Evolutionary conservation across 2,888 invertebrate species (phyloP), one percentile per base, ranked within the genome.

Genomic region (Ophion costatus): DNA sequence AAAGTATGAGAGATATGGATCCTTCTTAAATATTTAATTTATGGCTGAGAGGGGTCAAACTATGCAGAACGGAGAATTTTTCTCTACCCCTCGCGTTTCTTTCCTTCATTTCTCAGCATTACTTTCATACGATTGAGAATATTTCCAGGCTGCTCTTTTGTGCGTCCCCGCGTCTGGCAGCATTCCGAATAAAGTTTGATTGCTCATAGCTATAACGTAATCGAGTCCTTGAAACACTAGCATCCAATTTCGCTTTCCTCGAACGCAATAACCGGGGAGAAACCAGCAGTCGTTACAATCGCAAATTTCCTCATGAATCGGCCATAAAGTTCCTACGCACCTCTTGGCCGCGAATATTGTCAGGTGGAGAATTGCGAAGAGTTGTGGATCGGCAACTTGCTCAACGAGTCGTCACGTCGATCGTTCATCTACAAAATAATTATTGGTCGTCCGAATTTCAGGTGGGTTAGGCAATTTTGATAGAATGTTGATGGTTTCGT

Each of bases 11-110:
- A 64, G 70, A 66, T 76, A 71, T 57, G 69, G 80, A 51, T 70
- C 70, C 57, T 45, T 42, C 76, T 77, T 66, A 82, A 82, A 82
- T 77, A 82, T 82, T 82, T 82, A 82, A 82, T 82, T 82, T 82
- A 82, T 77, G 66, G 71, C 64, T 66, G 64, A n/a, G 59, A 77
- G 42, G 66, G 14, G 20, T 76, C 57, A 56, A 77, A 77, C 77
- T 81, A 76, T 76, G 81, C 61, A 61, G 70, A 38, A 63, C 63
- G 29, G 51, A 74, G 74, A 42, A 77, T 57, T 69, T 77, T 82
- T 77, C 42, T 59, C 63, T 38, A 20, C 69, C 14, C 33, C 29
- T 33, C 59, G 56, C 57, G 33, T 56, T 70, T 33, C 22, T 33
- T 59, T 33, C 71, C 29, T 77, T 64, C 63, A 63, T 57, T 63